phyloP scores from a whole-genome alignment of 2,888 invertebrate species.

The Candidula unifasciata region DNA sequence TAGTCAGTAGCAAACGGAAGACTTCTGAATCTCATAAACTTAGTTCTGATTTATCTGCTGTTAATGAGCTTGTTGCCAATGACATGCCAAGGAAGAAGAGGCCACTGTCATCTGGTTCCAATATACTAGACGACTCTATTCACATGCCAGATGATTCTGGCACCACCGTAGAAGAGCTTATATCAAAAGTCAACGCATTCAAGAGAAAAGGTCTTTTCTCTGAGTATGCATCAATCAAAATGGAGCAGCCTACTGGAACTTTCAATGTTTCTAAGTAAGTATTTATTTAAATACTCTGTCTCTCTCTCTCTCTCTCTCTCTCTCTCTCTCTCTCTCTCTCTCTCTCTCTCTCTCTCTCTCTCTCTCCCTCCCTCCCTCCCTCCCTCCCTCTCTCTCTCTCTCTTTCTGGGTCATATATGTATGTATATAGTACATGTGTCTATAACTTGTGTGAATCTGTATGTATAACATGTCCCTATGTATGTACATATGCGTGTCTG shows the following conservation, averaged over 20 bases:
- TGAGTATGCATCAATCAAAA: slow-evolving; percentile 92
- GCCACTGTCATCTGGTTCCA: slow-evolving; percentile 62
- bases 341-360: no score
- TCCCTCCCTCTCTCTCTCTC: no score
- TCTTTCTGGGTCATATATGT: no score
- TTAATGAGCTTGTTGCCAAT: slow-evolving; percentile 51
- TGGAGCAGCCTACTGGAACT: slow-evolving; percentile 89
- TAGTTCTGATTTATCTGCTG: slow-evolving; percentile 51
- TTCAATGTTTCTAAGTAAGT: slow-evolving; percentile 90
- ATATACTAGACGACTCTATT: slow-evolving; percentile 71
- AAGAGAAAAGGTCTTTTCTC: slow-evolving; percentile 89
- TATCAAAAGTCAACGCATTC: slow-evolving; percentile 86
- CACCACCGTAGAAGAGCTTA: slow-evolving; percentile 85
- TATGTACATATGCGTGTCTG: no score
- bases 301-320: no score
- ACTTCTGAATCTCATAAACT: slow-evolving; percentile 55
- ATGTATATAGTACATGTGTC: no score
- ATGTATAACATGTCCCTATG: no score
- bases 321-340: no score
- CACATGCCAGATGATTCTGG: slow-evolving; percentile 73
- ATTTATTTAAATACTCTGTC: no score
- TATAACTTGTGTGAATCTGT: no score
- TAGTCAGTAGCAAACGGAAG: slow-evolving; percentile 45
- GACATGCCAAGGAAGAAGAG: slow-evolving; percentile 70
- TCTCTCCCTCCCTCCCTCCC: no score